Conservation (phyloP, 2,888 invertebrate species). For the Halictus ligatus region DNA sequence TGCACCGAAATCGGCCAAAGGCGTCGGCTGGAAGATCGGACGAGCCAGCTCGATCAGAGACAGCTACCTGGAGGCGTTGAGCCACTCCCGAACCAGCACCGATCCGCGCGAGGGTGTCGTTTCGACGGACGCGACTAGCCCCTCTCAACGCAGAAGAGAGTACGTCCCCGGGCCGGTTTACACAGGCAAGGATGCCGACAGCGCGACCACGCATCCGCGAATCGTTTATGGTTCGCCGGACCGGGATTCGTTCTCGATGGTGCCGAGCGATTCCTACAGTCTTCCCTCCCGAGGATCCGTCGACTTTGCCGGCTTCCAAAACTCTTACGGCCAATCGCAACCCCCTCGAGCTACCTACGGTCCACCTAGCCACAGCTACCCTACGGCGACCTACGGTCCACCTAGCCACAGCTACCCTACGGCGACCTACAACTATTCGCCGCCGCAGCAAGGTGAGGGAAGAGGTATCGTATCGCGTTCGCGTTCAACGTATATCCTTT, state of each 20-base stretch:
- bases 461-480: slow-evolving; percentile 72
- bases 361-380: slow-evolving; percentile 44
- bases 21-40: slow-evolving; percentile 38
- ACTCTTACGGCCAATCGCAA: slow-evolving; percentile 71
- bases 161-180: slow-evolving; percentile 77
- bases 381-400: slow-evolving; percentile 29
- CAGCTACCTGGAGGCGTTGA: slow-evolving; percentile 88
- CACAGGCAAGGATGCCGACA: slow-evolving; percentile 31
- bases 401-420: slow-evolving; percentile 50
- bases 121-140: slow-evolving; percentile 60
- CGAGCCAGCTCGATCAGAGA: slow-evolving; percentile 80
- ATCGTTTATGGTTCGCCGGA: background rate
- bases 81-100: slow-evolving; percentile 86
- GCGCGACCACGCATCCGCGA: background rate
- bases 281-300: slow-evolving; percentile 64
- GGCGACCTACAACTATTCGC: slow-evolving; percentile 39
- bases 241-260: slow-evolving; percentile 27
- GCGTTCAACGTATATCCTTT: background rate
- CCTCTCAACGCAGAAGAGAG: slow-evolving; percentile 65
- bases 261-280: slow-evolving; percentile 70
- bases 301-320: slow-evolving; percentile 44
- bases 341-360: slow-evolving; percentile 34
- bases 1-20: background rate
- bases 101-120: slow-evolving; percentile 72
- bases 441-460: slow-evolving; percentile 79